A percentile compares a stretch with the other conserved stretches of the same genome.
Conservation (phyloP, 2,797 vertebrate species). For the Mus minutoides region DNA sequence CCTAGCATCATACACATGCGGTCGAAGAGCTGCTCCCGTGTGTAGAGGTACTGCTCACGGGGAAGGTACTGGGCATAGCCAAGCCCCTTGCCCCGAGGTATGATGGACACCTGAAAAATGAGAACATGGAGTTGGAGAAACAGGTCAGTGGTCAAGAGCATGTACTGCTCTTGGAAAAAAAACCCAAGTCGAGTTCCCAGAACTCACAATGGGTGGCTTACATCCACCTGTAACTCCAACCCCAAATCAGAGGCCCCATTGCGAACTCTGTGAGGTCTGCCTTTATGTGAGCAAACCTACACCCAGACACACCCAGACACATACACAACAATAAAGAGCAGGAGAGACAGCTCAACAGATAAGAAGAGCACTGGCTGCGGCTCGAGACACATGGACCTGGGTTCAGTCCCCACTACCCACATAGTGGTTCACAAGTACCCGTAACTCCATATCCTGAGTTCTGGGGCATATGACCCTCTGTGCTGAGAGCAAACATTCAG, state of each 20-base stretch:
- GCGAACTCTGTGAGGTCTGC: not conserved
- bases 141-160: not conserved
- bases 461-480: not conserved
- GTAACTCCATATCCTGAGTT: not conserved
- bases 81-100: conserved; percentile 89
- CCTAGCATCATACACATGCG: conserved; percentile 91
- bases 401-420: not conserved
- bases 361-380: not conserved
- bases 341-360: not conserved
- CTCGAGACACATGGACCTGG: not conserved
- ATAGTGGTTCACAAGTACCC: not conserved
- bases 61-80: conserved; percentile 91
- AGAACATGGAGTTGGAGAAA: not conserved
- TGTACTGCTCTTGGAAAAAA: not conserved
- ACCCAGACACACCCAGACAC: not conserved
- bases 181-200: not conserved
- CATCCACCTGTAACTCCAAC: not conserved
- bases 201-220: not conserved
- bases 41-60: conserved; percentile 90
- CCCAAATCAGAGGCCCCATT: not conserved
- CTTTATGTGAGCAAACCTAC: not conserved
- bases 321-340: not conserved
- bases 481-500: not conserved
- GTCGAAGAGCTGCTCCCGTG: conserved; percentile 89
- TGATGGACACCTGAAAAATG: conserved; percentile 88